These are phyloP conservation scores for Eidolon helvum DNA, from an alignment of 2,113 vertebrate species.

Conservation along the genomic window DNA sequence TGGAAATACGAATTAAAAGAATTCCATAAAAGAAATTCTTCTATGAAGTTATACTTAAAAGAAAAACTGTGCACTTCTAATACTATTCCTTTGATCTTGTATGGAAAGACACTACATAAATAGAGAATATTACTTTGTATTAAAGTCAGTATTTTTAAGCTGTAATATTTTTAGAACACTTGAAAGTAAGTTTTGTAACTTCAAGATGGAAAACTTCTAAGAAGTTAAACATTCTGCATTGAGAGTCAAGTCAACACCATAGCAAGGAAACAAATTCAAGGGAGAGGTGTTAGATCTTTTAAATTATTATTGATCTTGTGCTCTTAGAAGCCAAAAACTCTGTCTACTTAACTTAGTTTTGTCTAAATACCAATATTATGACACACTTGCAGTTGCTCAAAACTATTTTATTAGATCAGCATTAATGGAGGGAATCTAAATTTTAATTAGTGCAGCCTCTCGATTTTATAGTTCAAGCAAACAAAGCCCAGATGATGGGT, in stretches of 20 bases:
- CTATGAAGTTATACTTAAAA: conserved; percentile 62
- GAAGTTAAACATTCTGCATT: conserved; percentile 13
- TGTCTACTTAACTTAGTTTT: background rate
- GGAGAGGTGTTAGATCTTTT: background rate
- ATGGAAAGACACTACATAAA: conserved; percentile 36
- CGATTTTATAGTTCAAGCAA: conserved; percentile 54
- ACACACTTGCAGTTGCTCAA: background rate
- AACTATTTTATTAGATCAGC: conserved; percentile 24
- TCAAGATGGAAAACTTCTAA: conserved; percentile 26
- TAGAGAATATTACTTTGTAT: conserved; percentile 40
- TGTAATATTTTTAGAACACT: conserved; percentile 60
- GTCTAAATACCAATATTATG: background rate
- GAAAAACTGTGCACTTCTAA: conserved; percentile 45
- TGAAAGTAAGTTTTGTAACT: conserved; percentile 20
- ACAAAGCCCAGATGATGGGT: conserved; percentile 14
- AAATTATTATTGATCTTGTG: background rate
- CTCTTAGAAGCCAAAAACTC: background rate
- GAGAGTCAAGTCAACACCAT: conserved; percentile 22
- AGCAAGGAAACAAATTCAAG: conserved; percentile 9
- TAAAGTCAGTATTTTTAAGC: conserved; percentile 53
- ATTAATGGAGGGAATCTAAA: conserved; percentile 15
- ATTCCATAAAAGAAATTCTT: conserved; percentile 47
- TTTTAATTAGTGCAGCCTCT: background rate
- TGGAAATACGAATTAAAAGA: conserved; percentile 37
- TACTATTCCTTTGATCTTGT: conserved; percentile 55